A percentile compares a stretch with the other conserved stretches of the same genome.
Evolutionary conservation across 1,140 invertebrate species (phyloP).

Genomic region (Macrosteles quadrilineatus): DNA sequence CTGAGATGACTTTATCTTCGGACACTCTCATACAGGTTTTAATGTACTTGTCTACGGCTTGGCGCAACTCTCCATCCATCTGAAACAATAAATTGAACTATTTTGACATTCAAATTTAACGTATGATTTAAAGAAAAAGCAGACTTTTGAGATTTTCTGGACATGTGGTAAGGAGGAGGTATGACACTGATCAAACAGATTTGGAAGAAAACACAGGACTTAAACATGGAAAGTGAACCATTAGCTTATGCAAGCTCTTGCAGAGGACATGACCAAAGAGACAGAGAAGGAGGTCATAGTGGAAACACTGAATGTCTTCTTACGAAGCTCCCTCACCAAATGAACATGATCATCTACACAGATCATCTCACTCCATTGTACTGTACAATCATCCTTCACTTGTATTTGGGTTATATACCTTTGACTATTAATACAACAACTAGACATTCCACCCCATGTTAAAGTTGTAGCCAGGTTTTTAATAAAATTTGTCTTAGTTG

Average conservation of each 20-base stretch:
- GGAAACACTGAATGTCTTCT: no score
- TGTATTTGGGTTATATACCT: no score
- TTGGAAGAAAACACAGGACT: neutral
- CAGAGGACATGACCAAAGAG: neutral
- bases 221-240: neutral
- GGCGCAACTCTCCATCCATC: constrained; percentile 54
- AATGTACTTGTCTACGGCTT: constrained; percentile 56
- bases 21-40: constrained; percentile 58
- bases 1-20: constrained; percentile 53
- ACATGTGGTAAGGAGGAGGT: neutral
- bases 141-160: neutral
- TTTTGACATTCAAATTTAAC: constrained; percentile 11
- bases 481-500: no score
- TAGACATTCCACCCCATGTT: no score
- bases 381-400: no score
- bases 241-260: neutral
- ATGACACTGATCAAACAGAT: neutral
- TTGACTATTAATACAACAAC: no score
- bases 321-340: no score
- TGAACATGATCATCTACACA: no score
- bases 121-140: constrained; percentile 10
- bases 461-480: no score
- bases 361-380: no score
- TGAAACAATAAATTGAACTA: constrained; percentile 47
- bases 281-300: neutral